Base-by-base conservation (phyloP, 2,797 vertebrate species). In the Anguilla anguilla region DNA sequence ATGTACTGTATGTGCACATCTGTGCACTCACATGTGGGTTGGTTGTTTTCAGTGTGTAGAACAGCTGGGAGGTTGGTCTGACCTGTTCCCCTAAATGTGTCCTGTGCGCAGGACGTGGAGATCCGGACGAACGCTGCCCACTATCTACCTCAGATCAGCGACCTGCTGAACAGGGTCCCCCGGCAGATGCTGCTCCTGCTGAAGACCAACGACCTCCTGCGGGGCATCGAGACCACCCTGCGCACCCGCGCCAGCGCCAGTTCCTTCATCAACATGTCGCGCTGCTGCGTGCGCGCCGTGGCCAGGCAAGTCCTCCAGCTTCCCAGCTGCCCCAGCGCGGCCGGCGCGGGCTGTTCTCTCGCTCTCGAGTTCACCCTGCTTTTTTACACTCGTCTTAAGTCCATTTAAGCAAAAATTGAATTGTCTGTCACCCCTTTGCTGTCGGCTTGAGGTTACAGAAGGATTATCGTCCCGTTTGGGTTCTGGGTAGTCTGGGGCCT, bases 181-280 rank as follows among this genome's bases (percentile, higher is more conserved):
- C 97, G 98, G 1, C 97, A 99, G 95, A 98, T 99, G 98, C 94
- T 99, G 89, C 96, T 99, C 88, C 96, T 99, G 88, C 94, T 99
- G 90, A 99, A 99, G 95, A 99, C 98, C 93, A 99, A 99, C 0
- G 98, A 99, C 94, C 95, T 99, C 51, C 94, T 99, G 89, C 96
- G 98, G 1, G 97, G 98, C 87, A 98, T 99, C 0, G 98, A 99
- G 95, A 97, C 96, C 0, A 92, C 97, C 0, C 93, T 99, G 88
- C 95, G 96, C 90, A 98, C 97, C 0, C 94, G 97, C 0, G 97
- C 98, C 88, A 95, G 95, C 0, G 97, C 98, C 90, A 99, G 97
- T 53, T 99, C 98, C 90, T 99, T 99, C 93, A 96, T 99, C 95
- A 97, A 95, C 95, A 99, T 99, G 98, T 98, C 98, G 19, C 98